Evolutionary conservation across 2,797 vertebrate species (phyloP).

Genomic region (Crypturellus tataupa): DNA sequence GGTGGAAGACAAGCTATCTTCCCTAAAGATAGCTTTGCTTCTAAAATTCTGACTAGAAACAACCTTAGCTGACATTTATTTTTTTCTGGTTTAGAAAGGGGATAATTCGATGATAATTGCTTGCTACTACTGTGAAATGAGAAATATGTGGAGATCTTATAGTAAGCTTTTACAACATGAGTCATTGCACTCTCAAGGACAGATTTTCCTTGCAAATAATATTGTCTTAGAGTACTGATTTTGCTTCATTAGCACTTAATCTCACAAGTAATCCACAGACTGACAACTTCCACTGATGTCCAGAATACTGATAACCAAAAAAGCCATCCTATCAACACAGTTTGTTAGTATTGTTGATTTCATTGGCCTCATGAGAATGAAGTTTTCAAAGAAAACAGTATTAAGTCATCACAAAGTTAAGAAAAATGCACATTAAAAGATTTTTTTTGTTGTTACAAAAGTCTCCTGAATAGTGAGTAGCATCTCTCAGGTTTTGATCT

Average conservation of each 20-base stretch:
- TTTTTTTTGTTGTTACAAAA: neutral
- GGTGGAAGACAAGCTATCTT: neutral
- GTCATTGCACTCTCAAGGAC: neutral
- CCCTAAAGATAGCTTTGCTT: neutral
- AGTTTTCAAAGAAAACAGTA: neutral
- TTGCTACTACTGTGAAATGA: neutral
- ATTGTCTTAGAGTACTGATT: neutral
- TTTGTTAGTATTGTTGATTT: neutral
- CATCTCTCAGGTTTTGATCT: neutral
- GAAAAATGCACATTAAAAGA: accelerated
- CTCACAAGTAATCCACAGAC: neutral
- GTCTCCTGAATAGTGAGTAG: neutral
- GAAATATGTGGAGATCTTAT: neutral
- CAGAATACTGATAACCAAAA: neutral
- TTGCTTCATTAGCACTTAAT: neutral
- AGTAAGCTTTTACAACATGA: neutral
- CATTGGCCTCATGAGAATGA: neutral
- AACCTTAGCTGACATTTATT: neutral
- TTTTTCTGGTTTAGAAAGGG: neutral
- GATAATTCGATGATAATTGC: neutral
- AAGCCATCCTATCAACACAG: neutral
- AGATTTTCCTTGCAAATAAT: neutral
- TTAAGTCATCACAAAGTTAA: neutral
- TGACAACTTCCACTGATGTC: neutral
- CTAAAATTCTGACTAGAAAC: constrained; percentile 8